These are phyloP conservation scores for Scaptomyza montana DNA, from an alignment of 1,140 invertebrate species.

Conservation along the genomic window DNA sequence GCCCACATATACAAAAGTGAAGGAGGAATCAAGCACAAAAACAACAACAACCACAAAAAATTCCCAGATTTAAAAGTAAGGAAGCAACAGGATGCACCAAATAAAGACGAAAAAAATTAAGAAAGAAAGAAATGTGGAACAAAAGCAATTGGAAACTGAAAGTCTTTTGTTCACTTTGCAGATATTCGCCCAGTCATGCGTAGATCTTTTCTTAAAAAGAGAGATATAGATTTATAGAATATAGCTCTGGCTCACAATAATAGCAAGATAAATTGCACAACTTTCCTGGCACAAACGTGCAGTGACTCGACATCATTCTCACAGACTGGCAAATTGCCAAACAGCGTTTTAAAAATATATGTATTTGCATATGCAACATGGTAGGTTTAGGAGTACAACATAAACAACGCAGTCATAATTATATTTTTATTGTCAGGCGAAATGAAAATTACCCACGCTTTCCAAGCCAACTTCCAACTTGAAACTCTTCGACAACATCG, in stretches of 20 bases:
- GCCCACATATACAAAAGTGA: constrained; percentile 27
- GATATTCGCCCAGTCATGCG: constrained; percentile 51
- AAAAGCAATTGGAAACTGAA: constrained; percentile 61
- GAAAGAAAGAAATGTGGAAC: constrained; percentile 44
- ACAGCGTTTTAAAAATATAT: constrained; percentile 15
- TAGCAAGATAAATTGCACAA: constrained; percentile 53
- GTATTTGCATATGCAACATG: constrained; percentile 4
- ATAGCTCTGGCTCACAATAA: neutral
- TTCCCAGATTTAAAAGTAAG: constrained; percentile 32
- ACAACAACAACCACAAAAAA: constrained; percentile 2
- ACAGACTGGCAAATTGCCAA: constrained; percentile 45
- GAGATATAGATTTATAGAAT: neutral
- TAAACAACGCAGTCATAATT: constrained; percentile 60
- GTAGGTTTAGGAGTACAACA: constrained; percentile 23
- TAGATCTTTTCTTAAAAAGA: constrained; percentile 42
- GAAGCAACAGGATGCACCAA: constrained; percentile 50
- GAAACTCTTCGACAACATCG: constrained; percentile 17
- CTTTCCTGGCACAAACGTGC: constrained; percentile 43
- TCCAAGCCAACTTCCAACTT: constrained; percentile 43
- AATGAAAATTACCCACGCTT: constrained; percentile 67
- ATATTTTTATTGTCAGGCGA: constrained; percentile 57
- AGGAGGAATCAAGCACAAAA: constrained; percentile 11
- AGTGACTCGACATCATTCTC: constrained; percentile 65
- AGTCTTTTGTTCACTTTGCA: constrained; percentile 50
- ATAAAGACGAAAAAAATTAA: neutral